A percentile compares a stretch with the other conserved stretches of the same genome.
These are phyloP conservation scores for Pristionchus pacificus DNA, from an alignment of 1,140 invertebrate species.

Conservation along the genomic window DNA sequence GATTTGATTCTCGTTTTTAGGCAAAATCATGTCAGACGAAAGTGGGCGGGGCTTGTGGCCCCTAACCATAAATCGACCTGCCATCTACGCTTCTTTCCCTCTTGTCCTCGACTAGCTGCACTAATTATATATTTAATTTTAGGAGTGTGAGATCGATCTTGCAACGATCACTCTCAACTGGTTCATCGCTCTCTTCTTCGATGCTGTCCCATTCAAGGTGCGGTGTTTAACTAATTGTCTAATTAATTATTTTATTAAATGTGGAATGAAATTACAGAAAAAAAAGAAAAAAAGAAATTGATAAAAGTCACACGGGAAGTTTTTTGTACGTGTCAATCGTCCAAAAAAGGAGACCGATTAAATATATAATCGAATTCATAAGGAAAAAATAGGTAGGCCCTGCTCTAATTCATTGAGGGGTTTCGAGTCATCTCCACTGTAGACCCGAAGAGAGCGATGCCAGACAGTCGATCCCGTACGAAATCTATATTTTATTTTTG, in stretches of 20 bases:
- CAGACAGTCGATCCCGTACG: no score
- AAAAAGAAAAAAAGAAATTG: not conserved
- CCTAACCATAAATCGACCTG: no score
- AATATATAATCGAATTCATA: not conserved
- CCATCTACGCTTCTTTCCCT: no score
- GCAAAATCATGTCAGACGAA: no score
- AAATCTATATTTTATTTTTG: no score
- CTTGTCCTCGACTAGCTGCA: no score
- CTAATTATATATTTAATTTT: no score
- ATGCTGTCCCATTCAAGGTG: slow-evolving; percentile 63
- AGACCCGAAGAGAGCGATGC: no score
- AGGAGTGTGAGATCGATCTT: slow-evolving; percentile 61
- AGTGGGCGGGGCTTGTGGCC: no score
- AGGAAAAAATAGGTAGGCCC: not conserved
- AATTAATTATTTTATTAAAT: not conserved
- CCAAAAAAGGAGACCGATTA: not conserved
- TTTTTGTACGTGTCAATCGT: not conserved
- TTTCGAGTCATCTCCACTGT: no score
- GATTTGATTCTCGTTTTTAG: no score
- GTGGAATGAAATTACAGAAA: not conserved
- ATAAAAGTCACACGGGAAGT: not conserved
- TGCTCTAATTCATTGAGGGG: no score
- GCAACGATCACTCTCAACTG: slow-evolving; percentile 64
- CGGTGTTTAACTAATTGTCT: slow-evolving; percentile 22
- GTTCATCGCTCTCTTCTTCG: slow-evolving; percentile 64